Conservation (phyloP, 2,797 vertebrate genomes). For the Hemibagrus guttatus region DNA sequence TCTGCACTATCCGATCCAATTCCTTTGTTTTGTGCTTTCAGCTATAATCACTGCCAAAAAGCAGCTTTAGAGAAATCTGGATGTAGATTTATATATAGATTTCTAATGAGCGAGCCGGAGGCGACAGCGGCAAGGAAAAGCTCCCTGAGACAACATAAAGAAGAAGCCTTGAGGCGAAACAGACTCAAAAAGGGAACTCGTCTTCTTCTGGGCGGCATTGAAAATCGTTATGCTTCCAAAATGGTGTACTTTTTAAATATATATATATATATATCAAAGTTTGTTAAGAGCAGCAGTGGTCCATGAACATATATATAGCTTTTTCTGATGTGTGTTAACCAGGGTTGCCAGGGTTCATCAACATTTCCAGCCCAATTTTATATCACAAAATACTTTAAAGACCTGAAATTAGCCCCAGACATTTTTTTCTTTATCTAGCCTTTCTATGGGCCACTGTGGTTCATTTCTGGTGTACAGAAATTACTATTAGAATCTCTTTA, state of each 20-base stretch:
- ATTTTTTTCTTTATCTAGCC: background rate
- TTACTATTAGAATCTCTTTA: background rate
- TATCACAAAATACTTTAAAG: no score
- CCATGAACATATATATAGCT: no score
- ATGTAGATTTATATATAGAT: slow-evolving; percentile 1
- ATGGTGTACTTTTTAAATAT: no score
- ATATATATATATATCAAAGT: background rate
- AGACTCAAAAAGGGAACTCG: background rate
- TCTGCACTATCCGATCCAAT: background rate
- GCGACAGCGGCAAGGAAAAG: background rate
- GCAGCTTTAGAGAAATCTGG: background rate
- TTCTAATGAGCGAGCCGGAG: background rate
- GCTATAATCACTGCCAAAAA: background rate
- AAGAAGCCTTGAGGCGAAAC: background rate
- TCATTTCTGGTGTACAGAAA: background rate
- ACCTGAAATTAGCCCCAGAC: no score
- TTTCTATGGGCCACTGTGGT: background rate
- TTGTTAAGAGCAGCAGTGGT: no score
- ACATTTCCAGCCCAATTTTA: no score
- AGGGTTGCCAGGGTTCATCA: no score
- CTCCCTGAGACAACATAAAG: background rate
- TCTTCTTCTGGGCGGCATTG: background rate
- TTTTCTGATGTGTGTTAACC: no score
- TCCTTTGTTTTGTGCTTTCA: background rate
- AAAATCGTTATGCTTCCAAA: background rate